phyloP scores from a whole-genome alignment of 2,113 vertebrate genomes.

The Clinocottus analis region DNA sequence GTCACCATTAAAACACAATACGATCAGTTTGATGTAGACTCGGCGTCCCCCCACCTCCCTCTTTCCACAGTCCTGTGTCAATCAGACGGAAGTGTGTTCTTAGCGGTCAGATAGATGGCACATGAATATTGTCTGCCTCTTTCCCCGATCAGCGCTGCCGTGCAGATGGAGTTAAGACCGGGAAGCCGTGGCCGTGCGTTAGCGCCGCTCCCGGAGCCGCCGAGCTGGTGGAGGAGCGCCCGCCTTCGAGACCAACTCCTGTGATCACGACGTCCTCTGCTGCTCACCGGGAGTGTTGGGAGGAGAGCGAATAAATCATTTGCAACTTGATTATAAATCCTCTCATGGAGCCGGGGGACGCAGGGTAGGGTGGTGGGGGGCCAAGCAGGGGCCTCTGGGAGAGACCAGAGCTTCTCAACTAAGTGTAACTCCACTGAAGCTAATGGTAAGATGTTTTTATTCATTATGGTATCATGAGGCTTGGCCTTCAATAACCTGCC shows the following conservation, averaged over 20 bases:
- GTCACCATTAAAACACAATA: not conserved
- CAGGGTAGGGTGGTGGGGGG: slow-evolving; percentile 5
- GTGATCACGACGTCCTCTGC: slow-evolving; percentile 8
- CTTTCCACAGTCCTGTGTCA: not conserved
- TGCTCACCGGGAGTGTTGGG: not conserved
- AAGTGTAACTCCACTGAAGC: slow-evolving; percentile 16
- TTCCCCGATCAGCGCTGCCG: not conserved
- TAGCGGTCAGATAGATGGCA: not conserved
- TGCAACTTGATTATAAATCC: not conserved
- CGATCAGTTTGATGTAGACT: not conserved
- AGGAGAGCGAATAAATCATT: not conserved
- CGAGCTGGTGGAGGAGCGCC: slow-evolving; percentile 10
- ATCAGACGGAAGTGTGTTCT: not conserved
- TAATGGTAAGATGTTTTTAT: slow-evolving; percentile 37
- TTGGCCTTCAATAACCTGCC: not conserved
- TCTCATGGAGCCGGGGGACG: slow-evolving; percentile 34
- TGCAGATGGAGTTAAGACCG: slow-evolving; percentile 35
- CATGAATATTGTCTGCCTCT: not conserved
- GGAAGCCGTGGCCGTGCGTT: slow-evolving; percentile 17
- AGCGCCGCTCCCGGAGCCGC: slow-evolving; percentile 15
- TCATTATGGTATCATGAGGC: not conserved
- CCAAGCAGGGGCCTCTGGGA: slow-evolving; percentile 11
- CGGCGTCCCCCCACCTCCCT: not conserved
- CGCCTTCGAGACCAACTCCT: not conserved
- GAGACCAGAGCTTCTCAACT: slow-evolving; percentile 25